A percentile compares a stretch with the other conserved stretches of the same genome.
These are phyloP conservation scores for Sciurus carolinensis DNA, from an alignment of 2,797 vertebrate genomes.

Conservation along the genomic window DNA sequence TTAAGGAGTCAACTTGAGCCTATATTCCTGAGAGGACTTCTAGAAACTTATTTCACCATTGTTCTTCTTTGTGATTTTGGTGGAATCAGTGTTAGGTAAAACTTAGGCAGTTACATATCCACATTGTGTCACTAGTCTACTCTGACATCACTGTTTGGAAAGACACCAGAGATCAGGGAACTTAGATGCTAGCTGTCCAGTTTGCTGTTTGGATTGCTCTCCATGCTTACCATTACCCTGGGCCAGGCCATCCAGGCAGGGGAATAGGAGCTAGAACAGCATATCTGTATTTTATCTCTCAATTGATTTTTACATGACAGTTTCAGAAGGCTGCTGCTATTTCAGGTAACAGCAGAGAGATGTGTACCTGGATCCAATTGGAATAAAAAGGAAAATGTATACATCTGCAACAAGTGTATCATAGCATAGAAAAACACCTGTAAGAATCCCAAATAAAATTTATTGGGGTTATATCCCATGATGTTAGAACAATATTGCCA, in stretches of 20 bases:
- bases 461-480: neutral
- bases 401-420: neutral
- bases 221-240: neutral
- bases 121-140: neutral
- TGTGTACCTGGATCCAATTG: neutral
- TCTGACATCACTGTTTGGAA: neutral
- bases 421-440: neutral
- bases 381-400: neutral
- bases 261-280: neutral
- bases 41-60: neutral
- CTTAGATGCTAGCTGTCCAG: neutral
- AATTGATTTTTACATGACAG: neutral
- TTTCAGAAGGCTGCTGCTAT: slow-evolving; percentile 34
- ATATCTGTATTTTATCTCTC: neutral
- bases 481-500: neutral
- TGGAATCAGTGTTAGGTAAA: neutral
- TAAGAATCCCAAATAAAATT: slow-evolving; percentile 24
- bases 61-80: neutral
- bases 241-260: neutral
- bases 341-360: slow-evolving; percentile 33
- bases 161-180: neutral
- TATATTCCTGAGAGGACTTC: neutral
- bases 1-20: neutral
- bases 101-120: neutral
- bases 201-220: neutral